Base-by-base conservation (phyloP, 2,888 invertebrate species). In the Andrena bucephala region DNA sequence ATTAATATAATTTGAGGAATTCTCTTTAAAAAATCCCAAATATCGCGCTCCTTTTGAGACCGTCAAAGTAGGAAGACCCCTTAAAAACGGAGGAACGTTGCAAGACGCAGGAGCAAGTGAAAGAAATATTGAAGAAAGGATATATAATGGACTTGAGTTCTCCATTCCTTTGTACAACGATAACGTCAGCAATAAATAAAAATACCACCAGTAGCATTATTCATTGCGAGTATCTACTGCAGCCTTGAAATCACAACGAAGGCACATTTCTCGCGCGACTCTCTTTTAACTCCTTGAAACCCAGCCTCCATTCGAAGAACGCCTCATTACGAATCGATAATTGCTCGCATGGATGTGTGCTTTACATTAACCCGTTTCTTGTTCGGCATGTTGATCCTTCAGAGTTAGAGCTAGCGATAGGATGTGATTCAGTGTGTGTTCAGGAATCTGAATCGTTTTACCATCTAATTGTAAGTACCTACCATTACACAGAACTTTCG, bases 261-360 rank as follows among this genome's bases (percentile, higher is more conserved):
- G 71, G 50, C 31, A 59, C 6, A 7, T 31, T 59, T 70, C 27
- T 10, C 13, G 7, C 2, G 1, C 13, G 27, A 54, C 24, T 20
- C 27, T 20, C n/a, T 36, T 68, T 74, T 65, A 7, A 0, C 48
- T 57, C 48, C 50, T 10, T 62, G 27, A 52, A 50, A 13, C 10
- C 13, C n/a, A 20, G 54, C 50, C 33, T 68, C 60, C 75, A 16
- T 31, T 63, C 36, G 54, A 31, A 65, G 31, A 78, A 66, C 31
- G 8, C 13, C 31, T 78, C 78, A 24, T 78, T 78, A 78, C 20
- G 13, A 13, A 54, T 13, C 16, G 65, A 29, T 74, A 68, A 77
- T 73, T 66, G 29, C 33, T 3, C 10, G 50, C 16, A 54, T 52
- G 36, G 48, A 20, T 60, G 20, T 70, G 48, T 27, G 31, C 2